These are phyloP conservation scores for Periparus ater DNA, from an alignment of 2,797 vertebrate genomes.

Conservation along the genomic window DNA sequence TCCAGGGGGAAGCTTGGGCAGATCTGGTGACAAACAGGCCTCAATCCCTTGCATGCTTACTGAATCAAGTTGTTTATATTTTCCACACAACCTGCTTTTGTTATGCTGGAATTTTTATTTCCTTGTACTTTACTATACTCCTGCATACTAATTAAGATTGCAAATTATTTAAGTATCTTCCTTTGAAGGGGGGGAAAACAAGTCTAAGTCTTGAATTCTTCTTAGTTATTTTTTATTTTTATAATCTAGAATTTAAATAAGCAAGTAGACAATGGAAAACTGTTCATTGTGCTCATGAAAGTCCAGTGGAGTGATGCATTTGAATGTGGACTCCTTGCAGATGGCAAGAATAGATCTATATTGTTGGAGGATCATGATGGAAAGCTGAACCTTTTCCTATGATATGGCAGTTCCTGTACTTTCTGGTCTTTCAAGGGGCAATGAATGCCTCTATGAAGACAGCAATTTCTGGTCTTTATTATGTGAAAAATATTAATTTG, in stretches of 20 bases:
- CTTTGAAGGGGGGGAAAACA: background rate
- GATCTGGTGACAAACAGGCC: constrained; percentile 71
- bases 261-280: background rate
- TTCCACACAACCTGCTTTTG: constrained; percentile 21
- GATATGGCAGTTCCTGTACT: background rate
- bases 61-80: constrained; percentile 39
- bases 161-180: background rate
- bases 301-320: background rate
- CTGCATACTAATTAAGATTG: background rate
- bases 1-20: constrained; percentile 54
- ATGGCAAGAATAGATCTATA: background rate
- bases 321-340: background rate
- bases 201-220: background rate
- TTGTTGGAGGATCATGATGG: background rate
- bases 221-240: background rate
- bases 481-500: background rate
- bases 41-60: constrained; percentile 20
- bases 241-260: background rate
- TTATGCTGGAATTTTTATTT: background rate
- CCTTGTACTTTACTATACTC: background rate
- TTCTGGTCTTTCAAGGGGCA: background rate
- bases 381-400: background rate
- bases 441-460: background rate
- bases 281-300: background rate
- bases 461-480: background rate